Conservation (phyloP, 1,140 invertebrate species). For the Calycopis cecrops region DNA sequence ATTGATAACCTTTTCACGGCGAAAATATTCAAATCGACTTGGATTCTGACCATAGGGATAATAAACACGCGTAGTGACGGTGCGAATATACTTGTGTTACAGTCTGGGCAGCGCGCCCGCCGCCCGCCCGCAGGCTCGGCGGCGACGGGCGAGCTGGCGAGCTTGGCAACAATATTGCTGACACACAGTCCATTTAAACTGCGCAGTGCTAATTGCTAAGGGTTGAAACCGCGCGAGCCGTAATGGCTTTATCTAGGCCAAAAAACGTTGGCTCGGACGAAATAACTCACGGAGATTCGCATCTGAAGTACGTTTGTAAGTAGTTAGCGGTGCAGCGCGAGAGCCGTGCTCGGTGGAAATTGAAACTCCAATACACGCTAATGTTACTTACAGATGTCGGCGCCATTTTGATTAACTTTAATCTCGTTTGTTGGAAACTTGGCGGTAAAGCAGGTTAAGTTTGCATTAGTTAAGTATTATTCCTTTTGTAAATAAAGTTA, state of each 20-base stretch:
- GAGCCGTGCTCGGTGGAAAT: constrained; percentile 18
- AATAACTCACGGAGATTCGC: constrained; percentile 31
- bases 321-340: constrained; percentile 28
- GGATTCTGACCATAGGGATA: not conserved
- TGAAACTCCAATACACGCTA: constrained; percentile 15
- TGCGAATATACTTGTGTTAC: not conserved
- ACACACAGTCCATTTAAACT: constrained; percentile 32
- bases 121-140: constrained; percentile 30
- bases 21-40: constrained; percentile 7
- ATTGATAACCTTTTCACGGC: constrained; percentile 23
- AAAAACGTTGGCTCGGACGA: constrained; percentile 29
- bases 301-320: constrained; percentile 25
- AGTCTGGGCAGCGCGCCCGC: constrained; percentile 35
- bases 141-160: constrained; percentile 32
- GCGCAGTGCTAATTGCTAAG: constrained; percentile 45
- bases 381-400: constrained; percentile 24
- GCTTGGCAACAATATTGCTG: constrained; percentile 27
- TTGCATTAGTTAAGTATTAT: constrained; percentile 9
- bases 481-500: constrained; percentile 9
- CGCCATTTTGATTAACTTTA: constrained; percentile 19
- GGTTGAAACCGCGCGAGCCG: constrained; percentile 27
- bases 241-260: constrained; percentile 36
- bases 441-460: not conserved
- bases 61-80: not conserved
- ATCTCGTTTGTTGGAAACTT: not conserved